A percentile compares a stretch with the other conserved stretches of the same genome.
Evolutionary conservation across 2,888 invertebrate genomes (phyloP).

Genomic region (Leptopilina drosophilae): DNA sequence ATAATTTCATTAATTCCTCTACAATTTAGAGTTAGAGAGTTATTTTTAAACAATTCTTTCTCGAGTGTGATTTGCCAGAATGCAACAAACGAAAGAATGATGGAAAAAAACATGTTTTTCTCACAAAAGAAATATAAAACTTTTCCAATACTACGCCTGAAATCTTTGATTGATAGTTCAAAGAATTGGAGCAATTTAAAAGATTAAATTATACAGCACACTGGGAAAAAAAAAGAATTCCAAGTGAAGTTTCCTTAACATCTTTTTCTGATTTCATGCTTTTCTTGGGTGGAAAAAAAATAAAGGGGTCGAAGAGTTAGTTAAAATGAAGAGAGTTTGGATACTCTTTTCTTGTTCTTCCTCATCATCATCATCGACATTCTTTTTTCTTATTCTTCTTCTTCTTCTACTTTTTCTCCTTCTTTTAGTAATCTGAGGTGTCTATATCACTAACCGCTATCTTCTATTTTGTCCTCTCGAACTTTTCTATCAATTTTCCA

Average conservation of each 20-base stretch:
- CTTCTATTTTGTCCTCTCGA: neutral
- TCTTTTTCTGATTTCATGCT: slow-evolving; percentile 12
- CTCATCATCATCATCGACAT: neutral
- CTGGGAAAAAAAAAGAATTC: neutral
- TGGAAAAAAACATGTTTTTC: neutral
- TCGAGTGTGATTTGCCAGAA: too few relatives aligned
- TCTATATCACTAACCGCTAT: neutral
- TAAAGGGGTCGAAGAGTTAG: neutral
- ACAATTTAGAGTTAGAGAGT: too few relatives aligned
- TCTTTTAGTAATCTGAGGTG: neutral
- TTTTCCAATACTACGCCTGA: neutral
- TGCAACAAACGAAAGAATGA: too few relatives aligned
- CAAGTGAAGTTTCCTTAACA: slow-evolving; percentile 3
- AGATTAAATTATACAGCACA: slow-evolving; percentile 4
- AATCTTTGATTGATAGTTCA: neutral
- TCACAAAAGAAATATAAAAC: neutral
- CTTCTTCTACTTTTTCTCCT: too few relatives aligned
- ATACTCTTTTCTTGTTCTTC: neutral
- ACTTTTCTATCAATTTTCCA: slow-evolving; percentile 24
- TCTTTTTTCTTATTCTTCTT: neutral
- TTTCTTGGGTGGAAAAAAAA: neutral
- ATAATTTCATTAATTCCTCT: too few relatives aligned
- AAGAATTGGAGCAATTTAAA: neutral
- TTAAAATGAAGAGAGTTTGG: slow-evolving; percentile 1
- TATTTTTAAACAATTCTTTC: neutral